A percentile compares a stretch with the other conserved stretches of the same genome.
phyloP scores from a whole-genome alignment of 2,888 invertebrate species.

The Mythimna vitellina region DNA sequence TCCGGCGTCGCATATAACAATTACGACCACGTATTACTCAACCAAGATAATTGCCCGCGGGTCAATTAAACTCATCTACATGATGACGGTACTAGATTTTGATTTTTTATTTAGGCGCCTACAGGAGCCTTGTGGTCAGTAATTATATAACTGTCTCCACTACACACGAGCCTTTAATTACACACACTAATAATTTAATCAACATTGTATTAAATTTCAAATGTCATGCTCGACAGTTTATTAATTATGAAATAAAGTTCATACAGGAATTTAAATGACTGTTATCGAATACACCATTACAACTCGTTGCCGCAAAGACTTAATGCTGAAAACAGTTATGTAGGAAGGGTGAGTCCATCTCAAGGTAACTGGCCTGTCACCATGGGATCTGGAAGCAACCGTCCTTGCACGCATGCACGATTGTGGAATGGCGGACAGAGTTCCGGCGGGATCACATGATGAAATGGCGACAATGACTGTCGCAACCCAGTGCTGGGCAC shows the following conservation, averaged over 20 bases:
- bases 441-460: too few relatives aligned
- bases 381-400: too few relatives aligned
- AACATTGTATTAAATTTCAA: constrained; percentile 5
- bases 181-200: neutral
- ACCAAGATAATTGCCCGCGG: constrained; percentile 3
- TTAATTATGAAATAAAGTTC: neutral
- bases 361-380: too few relatives aligned
- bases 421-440: too few relatives aligned
- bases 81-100: constrained; percentile 1
- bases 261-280: neutral
- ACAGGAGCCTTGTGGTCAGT: constrained; percentile 5
- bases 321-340: too few relatives aligned
- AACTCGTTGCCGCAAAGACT: too few relatives aligned
- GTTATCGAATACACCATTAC: too few relatives aligned
- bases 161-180: neutral
- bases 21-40: constrained; percentile 25
- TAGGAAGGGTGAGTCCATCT: too few relatives aligned
- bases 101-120: neutral
- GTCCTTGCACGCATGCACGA: too few relatives aligned
- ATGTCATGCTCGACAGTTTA: neutral
- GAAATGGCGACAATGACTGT: too few relatives aligned
- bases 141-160: constrained; percentile 2
- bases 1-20: constrained; percentile 16
- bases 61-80: constrained; percentile 12
- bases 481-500: too few relatives aligned